Evolutionary conservation across 2,113 vertebrate species (phyloP).

Genomic region (Myiozetetes cayanensis): DNA sequence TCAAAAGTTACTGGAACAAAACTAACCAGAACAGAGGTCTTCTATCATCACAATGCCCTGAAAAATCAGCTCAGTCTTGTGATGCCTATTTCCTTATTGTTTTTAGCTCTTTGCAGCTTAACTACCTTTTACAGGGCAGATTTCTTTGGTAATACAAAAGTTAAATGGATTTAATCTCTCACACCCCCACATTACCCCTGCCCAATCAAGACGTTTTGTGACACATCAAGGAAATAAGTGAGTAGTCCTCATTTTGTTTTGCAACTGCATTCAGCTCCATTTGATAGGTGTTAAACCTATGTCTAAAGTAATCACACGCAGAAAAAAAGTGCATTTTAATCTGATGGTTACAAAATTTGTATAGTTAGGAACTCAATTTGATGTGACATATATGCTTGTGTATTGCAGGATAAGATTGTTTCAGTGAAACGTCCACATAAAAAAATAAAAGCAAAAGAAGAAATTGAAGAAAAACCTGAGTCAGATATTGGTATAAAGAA

Average conservation of each 20-base stretch:
- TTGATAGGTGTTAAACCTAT: background rate
- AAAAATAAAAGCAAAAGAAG: constrained; percentile 78
- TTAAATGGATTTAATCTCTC: constrained; percentile 2
- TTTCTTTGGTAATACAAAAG: constrained; percentile 2
- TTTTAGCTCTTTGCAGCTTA: background rate
- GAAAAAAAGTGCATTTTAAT: constrained; percentile 1
- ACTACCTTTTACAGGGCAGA: background rate
- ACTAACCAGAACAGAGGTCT: background rate
- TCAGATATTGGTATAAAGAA: constrained; percentile 75
- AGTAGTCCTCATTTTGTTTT: background rate
- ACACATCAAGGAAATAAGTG: constrained; percentile 6
- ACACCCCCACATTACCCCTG: background rate
- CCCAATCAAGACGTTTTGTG: background rate
- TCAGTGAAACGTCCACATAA: constrained; percentile 78
- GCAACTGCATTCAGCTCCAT: background rate
- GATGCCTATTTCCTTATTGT: background rate
- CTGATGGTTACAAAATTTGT: background rate
- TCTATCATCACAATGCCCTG: background rate
- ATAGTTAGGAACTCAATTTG: constrained; percentile 28
- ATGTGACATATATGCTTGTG: constrained; percentile 54
- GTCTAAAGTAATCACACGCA: background rate
- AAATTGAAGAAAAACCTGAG: constrained; percentile 73
- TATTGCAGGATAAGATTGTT: constrained; percentile 76
- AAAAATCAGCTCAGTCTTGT: background rate
- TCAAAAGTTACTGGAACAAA: constrained; percentile 5